Conservation (phyloP, 1,140 invertebrate genomes). For the Acromyrmex charruanus region DNA sequence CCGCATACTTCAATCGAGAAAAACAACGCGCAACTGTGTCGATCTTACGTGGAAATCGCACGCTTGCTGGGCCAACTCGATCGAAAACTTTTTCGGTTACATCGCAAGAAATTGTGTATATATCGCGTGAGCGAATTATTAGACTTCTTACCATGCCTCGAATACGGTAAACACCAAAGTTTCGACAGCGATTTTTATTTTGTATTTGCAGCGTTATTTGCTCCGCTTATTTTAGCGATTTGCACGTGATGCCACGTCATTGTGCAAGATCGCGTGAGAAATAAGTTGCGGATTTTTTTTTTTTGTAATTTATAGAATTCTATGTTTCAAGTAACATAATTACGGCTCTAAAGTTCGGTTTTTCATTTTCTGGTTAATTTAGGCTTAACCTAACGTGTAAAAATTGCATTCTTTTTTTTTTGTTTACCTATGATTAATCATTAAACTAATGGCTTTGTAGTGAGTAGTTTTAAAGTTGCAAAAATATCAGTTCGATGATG, state of each 20-base stretch:
- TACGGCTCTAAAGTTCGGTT: background rate
- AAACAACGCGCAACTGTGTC: slow-evolving; percentile 70
- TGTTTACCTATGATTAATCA: no score
- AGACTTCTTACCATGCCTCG: background rate
- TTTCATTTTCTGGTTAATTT: no score
- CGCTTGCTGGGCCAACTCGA: background rate
- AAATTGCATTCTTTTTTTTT: no score
- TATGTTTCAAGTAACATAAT: background rate
- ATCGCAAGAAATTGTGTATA: slow-evolving; percentile 6
- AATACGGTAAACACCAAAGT: slow-evolving; percentile 18
- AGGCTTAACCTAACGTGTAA: no score
- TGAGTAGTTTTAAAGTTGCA: no score
- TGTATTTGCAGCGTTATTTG: background rate
- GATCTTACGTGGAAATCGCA: slow-evolving; percentile 63
- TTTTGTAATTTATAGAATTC: background rate
- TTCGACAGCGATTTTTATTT: background rate
- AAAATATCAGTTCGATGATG: no score
- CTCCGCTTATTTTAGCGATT: background rate
- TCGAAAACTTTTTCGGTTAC: slow-evolving; percentile 19
- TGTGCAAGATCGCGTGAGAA: background rate
- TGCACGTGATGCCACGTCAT: background rate
- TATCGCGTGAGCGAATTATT: slow-evolving; percentile 16
- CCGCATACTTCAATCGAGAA: slow-evolving; percentile 75
- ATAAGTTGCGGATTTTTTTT: background rate
- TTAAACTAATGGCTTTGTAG: no score